These are phyloP conservation scores for Lasius platythorax DNA, from an alignment of 2,888 invertebrate genomes.

Conservation along the genomic window DNA sequence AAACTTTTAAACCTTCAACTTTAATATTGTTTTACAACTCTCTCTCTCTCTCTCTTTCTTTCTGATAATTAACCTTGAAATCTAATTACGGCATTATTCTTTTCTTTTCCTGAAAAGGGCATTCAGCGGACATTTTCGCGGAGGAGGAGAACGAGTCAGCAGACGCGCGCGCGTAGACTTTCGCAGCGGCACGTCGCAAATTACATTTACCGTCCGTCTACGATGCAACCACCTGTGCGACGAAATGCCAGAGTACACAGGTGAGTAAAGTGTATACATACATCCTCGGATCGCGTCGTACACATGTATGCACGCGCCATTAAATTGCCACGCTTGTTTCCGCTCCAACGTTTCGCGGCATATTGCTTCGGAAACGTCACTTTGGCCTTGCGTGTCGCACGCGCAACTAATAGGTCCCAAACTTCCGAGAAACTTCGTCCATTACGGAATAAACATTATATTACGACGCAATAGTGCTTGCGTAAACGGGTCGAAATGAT, in stretches of 20 bases:
- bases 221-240: slow-evolving; percentile 63
- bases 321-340: slow-evolving; percentile 43
- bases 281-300: slow-evolving; percentile 11
- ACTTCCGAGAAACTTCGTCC: slow-evolving; percentile 59
- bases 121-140: slow-evolving; percentile 15
- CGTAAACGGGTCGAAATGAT: not conserved
- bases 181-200: slow-evolving; percentile 20
- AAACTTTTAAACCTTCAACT: not conserved
- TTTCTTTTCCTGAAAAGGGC: slow-evolving; percentile 36
- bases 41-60: no score
- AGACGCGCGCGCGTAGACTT: slow-evolving; percentile 4
- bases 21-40: slow-evolving; percentile 14
- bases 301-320: slow-evolving; percentile 15
- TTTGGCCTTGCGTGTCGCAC: slow-evolving; percentile 55
- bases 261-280: slow-evolving; percentile 43
- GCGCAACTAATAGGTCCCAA: slow-evolving; percentile 43
- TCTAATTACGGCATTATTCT: slow-evolving; percentile 5
- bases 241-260: slow-evolving; percentile 75
- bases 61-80: slow-evolving; percentile 15
- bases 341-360: slow-evolving; percentile 17
- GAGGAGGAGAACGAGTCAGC: not conserved
- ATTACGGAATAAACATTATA: slow-evolving; percentile 18
- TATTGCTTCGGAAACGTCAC: slow-evolving; percentile 41
- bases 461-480: not conserved
- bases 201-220: not conserved